phyloP scores from a whole-genome alignment of 2,113 vertebrate genomes.

The Hemicordylus capensis region DNA sequence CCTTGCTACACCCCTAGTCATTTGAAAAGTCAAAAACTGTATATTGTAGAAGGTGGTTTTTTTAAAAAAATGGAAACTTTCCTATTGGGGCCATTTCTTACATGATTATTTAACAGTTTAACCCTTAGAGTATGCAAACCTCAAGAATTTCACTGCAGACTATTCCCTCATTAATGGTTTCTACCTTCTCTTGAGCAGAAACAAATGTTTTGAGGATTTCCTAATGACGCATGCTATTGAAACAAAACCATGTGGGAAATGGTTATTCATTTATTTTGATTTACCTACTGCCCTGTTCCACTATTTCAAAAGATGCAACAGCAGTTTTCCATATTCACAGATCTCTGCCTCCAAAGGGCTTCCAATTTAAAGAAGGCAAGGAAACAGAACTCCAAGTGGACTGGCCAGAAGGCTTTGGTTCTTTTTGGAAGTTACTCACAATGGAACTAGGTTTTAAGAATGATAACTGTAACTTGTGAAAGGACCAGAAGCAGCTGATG shows the following conservation, averaged over 20 bases:
- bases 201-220: conserved; percentile 5
- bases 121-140: background rate
- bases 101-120: background rate
- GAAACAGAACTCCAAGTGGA: background rate
- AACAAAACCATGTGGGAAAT: background rate
- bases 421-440: background rate
- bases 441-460: background rate
- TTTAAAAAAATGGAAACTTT: background rate
- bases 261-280: conserved; percentile 16
- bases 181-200: background rate
- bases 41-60: background rate
- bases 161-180: background rate
- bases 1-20: no score
- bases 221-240: background rate
- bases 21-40: background rate
- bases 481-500: background rate
- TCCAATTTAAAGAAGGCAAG: background rate
- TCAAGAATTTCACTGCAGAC: background rate
- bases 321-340: background rate
- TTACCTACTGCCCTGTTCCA: background rate
- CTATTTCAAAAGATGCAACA: background rate
- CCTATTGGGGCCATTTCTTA: background rate
- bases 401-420: background rate
- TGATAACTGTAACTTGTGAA: background rate
- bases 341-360: background rate